A percentile compares a stretch with the other conserved stretches of the same genome.
Evolutionary conservation across 1,140 invertebrate species (phyloP).

Genomic region (Aricia agestis): DNA sequence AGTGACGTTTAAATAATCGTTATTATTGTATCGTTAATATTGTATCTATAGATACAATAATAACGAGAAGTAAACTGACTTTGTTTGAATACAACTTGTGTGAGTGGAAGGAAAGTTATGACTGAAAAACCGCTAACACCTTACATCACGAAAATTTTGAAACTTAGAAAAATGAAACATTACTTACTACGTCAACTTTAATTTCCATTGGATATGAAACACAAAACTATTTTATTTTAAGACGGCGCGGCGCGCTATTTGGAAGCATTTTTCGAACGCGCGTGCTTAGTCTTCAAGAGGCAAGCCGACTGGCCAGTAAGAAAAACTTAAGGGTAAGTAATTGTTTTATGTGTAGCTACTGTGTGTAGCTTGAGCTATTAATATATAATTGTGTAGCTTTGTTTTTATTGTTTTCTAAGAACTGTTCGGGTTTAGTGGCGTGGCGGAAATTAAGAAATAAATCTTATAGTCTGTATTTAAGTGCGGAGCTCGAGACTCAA

Average conservation of each 20-base stretch:
- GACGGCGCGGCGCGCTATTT: slow-evolving; percentile 12
- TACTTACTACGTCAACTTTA: slow-evolving; percentile 58
- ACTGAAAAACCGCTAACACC: background rate
- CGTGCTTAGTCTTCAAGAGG: slow-evolving; percentile 29
- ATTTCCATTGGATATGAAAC: slow-evolving; percentile 49
- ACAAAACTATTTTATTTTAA: background rate
- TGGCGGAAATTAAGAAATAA: slow-evolving; percentile 27
- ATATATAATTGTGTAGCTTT: background rate
- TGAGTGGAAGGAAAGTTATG: too few species aligned
- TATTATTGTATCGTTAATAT: too few species aligned
- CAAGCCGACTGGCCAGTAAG: slow-evolving; percentile 31
- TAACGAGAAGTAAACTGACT: too few species aligned
- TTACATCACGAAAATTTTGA: too few species aligned
- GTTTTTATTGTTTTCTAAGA: background rate
- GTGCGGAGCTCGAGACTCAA: slow-evolving; percentile 13
- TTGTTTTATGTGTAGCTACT: slow-evolving; percentile 7
- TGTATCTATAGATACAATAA: too few species aligned
- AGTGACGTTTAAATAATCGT: too few species aligned
- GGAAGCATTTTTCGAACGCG: slow-evolving; percentile 31
- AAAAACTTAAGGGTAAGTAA: slow-evolving; percentile 28
- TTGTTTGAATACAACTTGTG: too few species aligned
- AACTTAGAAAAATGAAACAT: too few species aligned
- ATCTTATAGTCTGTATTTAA: slow-evolving; percentile 19
- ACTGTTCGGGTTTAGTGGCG: background rate
- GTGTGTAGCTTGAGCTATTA: background rate